Evolutionary conservation across 2,113 vertebrate species (phyloP).

Genomic region (Siniperca chuatsi): DNA sequence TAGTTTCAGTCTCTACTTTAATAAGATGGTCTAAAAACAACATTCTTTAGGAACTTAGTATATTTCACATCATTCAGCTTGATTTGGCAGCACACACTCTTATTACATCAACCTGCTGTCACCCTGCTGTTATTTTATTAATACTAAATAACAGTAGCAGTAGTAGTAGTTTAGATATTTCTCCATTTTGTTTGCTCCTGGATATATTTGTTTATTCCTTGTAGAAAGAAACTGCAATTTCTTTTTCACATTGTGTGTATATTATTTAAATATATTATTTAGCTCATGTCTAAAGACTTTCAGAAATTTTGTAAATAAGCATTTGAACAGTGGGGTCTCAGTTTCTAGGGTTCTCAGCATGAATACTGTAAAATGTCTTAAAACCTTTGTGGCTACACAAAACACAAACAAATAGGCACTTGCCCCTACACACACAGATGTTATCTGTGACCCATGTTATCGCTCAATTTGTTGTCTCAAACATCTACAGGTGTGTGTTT

Average conservation of each 20-base stretch:
- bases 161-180: not conserved
- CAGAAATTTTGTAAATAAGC: not conserved
- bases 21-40: not conserved
- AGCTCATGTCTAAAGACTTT: not conserved
- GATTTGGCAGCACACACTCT: not conserved
- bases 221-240: not conserved
- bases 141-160: not conserved
- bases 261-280: no score
- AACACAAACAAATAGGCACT: not conserved
- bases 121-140: not conserved
- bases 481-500: slow-evolving; percentile 27
- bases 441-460: no score
- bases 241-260: not conserved
- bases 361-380: not conserved
- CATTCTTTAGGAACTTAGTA: not conserved
- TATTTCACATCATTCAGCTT: not conserved
- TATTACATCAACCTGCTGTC: not conserved
- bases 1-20: not conserved
- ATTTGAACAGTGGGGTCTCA: not conserved
- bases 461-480: not conserved
- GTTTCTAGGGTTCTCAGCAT: not conserved
- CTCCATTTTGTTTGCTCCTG: not conserved
- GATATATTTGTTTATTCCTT: not conserved
- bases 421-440: no score
- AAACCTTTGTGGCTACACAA: not conserved